Evolutionary conservation across 2,888 invertebrate species (phyloP).

Genomic region (Chesias legatella): DNA sequence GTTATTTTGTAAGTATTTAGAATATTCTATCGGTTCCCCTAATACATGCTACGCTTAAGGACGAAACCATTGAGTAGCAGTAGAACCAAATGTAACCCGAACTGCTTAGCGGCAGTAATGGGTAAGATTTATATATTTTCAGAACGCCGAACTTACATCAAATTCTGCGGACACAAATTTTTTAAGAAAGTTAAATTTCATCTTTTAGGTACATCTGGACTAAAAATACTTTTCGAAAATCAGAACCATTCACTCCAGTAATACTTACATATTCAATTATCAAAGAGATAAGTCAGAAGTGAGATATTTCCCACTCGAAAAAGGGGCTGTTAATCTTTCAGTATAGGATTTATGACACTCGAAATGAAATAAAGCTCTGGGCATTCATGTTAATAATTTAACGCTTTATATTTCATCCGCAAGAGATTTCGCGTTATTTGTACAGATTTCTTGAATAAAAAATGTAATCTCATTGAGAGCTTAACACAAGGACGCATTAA

Average conservation of each 20-base stretch:
- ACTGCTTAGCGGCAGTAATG: too few species aligned
- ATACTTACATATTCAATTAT: constrained; percentile 11
- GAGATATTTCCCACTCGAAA: constrained; percentile 28
- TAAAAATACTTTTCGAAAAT: too few species aligned
- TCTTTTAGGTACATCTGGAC: too few species aligned
- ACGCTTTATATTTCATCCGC: constrained; percentile 27
- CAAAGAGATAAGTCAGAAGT: constrained; percentile 25
- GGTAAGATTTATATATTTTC: too few species aligned
- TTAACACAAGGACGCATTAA: background rate
- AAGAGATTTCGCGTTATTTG: constrained; percentile 18
- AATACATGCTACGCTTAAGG: too few species aligned
- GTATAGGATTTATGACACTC: constrained; percentile 35
- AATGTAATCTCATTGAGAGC: constrained; percentile 11
- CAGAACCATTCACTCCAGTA: constrained; percentile 5
- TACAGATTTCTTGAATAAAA: constrained; percentile 15
- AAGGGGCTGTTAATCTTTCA: constrained; percentile 33
- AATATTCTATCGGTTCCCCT: too few species aligned
- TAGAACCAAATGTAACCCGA: too few species aligned
- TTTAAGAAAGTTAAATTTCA: too few species aligned
- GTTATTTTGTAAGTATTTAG: too few species aligned
- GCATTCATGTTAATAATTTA: constrained; percentile 30
- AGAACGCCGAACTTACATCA: too few species aligned
- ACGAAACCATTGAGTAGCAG: too few species aligned
- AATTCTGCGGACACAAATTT: too few species aligned
- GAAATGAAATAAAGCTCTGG: constrained; percentile 29